Base-by-base conservation (phyloP, 2,113 vertebrate species). In the Leiothrix lutea region DNA sequence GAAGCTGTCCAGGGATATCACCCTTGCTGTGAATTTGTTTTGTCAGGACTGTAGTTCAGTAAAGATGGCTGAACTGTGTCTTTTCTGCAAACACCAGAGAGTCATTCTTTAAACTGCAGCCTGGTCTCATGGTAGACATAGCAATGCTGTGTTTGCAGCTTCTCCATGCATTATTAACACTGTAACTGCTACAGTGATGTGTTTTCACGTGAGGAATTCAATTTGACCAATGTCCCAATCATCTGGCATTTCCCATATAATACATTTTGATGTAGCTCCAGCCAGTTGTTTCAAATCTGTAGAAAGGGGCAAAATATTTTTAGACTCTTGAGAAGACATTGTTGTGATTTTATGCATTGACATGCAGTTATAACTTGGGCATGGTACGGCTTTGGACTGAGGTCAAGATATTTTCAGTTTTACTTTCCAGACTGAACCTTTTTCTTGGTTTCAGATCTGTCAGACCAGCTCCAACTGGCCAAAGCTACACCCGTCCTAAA, bases 31-130 rank as follows among this genome's bases (percentile, higher is more conserved):
- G 72, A 53, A 36, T 47, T 33, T 77, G 3, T 56, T 86, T 74
- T 42, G 9, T 66, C 2, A 4, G 38, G 44, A 80, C 40, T 0
- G 0, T 35, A 47, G 31, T 29, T 86, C 45, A 54, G 57, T 57
- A 28, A 29, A 50, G 38, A 29, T 70, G 54, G 12, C 50, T 69
- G 40, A 78, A 56, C 12, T 57, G 21, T 35, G 4, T 40, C 40
- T 89, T 62, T 57, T 54, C 38, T 67, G 44, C 73, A 71, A 87
- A 71, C 19, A 36, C 21, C 42, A 61, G 26, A 31, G 36, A 61
- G 13, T 35, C 0, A 1, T 51, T 80, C 25, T 75, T 61, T 54
- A 54, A 51, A 57, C 31, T 86, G 81, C 23, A 57, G 36, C 82
- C 66, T 80, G 29, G 6, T 67, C 31, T 91, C 26, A 22, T 3